Evolutionary conservation across 2,888 invertebrate species (phyloP).

Genomic region (Anaspis maculata): DNA sequence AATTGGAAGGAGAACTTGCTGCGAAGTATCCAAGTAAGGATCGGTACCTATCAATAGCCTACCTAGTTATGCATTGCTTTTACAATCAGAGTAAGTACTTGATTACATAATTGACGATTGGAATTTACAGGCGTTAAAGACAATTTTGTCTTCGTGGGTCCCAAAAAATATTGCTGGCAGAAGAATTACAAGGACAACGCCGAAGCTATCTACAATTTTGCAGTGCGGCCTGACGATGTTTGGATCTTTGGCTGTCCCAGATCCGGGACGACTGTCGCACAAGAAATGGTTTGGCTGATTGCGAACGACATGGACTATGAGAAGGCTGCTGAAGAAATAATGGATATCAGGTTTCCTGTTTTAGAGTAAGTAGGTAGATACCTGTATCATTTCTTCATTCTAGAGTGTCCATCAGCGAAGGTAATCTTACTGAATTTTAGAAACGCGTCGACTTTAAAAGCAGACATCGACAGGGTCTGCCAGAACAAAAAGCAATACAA

Average conservation of each 20-base stretch:
- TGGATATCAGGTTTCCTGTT: constrained; percentile 64
- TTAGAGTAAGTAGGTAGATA: constrained; percentile 54
- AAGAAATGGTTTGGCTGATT: constrained; percentile 68
- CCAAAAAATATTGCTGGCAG: not conserved
- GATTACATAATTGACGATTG: no score
- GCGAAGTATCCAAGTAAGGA: no score
- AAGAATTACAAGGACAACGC: constrained; percentile 52
- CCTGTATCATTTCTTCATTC: constrained; percentile 20
- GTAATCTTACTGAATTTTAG: constrained; percentile 1
- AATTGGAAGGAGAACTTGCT: no score
- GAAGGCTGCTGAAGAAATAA: constrained; percentile 45
- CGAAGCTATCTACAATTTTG: constrained; percentile 57
- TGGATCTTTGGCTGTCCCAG: constrained; percentile 69
- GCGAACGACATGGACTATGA: constrained; percentile 63
- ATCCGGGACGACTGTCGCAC: constrained; percentile 66
- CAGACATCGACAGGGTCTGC: constrained; percentile 35
- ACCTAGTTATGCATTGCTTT: no score
- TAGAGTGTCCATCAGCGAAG: no score
- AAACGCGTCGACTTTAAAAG: not conserved
- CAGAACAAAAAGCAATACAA: constrained; percentile 20
- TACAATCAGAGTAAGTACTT: no score
- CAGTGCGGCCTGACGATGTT: constrained; percentile 55
- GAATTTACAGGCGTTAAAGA: not conserved
- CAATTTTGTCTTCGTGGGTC: not conserved
- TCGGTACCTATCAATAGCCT: no score